Evolutionary conservation across 2,113 vertebrate species (phyloP), one percentile per base, ranked within the genome.

Genomic region (Gymnorhina tibicen): DNA sequence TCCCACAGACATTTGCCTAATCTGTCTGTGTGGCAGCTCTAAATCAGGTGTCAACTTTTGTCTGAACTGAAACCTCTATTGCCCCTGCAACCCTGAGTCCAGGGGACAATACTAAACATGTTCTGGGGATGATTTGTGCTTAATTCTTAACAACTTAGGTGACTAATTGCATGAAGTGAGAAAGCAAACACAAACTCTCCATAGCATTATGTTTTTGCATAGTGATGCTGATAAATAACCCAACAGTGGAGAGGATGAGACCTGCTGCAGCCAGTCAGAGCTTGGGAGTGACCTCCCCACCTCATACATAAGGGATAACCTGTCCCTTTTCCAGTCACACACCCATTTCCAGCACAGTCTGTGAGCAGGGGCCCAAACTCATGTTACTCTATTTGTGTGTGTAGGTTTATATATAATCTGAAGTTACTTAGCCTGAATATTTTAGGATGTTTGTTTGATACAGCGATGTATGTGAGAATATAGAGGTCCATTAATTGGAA

Each of bases 1-100:
- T 91, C 56, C 80, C 68, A 37, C 53, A 74, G 87, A 89, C 55
- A 47, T 90, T 87, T 95, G 69, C 73, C 77, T 91, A 18, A 75
- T 95, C 66, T 85, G 69, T 59, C 73, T 49, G 37, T 19, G 13
- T 58, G 70, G 77, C 78, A 93, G 37, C 74, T 87, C 32, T 47
- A 58, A 85, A 68, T 68, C 26, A 26, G 74, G 44, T 89, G 93
- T 85, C 94, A 83, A 6, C 66, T 96, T 55, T 62, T 76, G 67
- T 82, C 77, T 79, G 85, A 49, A 58, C 21, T 41, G 68, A 89
- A 67, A 87, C 64, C 60, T 91, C 83, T 44, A 27, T 86, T 84
- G 72, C 39, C 21, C 35, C 52, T 59, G 13, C 52, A 42, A 84
- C 47, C 42, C n/a, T 1, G 59, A 59, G 81, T 70, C 46, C 79